phyloP scores from a whole-genome alignment of 2,888 invertebrate genomes.

The Catocala sponsa region DNA sequence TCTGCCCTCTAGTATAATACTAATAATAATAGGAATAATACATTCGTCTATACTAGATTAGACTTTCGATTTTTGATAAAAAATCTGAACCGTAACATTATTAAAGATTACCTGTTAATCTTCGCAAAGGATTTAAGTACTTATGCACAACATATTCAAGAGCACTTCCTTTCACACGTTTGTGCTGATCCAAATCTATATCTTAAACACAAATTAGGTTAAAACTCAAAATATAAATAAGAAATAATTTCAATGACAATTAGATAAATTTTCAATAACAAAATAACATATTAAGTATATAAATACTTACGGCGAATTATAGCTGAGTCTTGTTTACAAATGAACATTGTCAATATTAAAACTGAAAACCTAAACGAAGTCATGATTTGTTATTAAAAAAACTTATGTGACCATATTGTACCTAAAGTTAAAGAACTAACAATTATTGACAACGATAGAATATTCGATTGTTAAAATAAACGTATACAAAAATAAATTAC shows the following conservation, averaged over 20 bases:
- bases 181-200: slow-evolving; percentile 28
- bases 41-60: too few relatives aligned
- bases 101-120: slow-evolving; percentile 52
- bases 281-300: not conserved
- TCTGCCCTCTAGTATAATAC: too few relatives aligned
- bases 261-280: too few relatives aligned
- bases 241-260: not conserved
- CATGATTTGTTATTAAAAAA: slow-evolving; percentile 22
- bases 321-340: slow-evolving; percentile 27
- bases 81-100: not conserved
- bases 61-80: too few relatives aligned
- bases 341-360: slow-evolving; percentile 20
- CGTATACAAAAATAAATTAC: slow-evolving; percentile 32
- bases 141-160: slow-evolving; percentile 49
- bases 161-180: slow-evolving; percentile 25
- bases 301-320: slow-evolving; percentile 34
- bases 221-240: not conserved
- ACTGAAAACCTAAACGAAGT: slow-evolving; percentile 13
- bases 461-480: slow-evolving; percentile 5
- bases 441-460: not conserved
- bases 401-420: slow-evolving; percentile 30
- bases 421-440: not conserved
- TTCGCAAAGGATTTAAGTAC: slow-evolving; percentile 54
- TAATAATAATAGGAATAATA: too few relatives aligned
- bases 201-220: not conserved